Evolutionary conservation across 2,888 invertebrate species (phyloP), one percentile per base, ranked within the genome.

Genomic region (Amphipyra berbera): DNA sequence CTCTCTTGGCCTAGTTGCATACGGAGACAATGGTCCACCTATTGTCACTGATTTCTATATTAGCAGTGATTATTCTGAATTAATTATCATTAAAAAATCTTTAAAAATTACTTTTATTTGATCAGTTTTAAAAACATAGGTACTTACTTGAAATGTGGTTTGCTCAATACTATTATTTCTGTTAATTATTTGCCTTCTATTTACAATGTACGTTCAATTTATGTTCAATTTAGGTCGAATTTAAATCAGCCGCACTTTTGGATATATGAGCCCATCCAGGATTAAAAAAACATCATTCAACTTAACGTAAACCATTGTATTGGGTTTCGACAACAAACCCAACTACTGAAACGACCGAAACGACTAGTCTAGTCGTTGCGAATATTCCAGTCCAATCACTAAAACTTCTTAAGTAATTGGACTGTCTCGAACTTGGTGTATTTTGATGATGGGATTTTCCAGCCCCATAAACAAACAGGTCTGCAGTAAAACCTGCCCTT

Each of bases 1-100:
- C 49, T 63, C 40, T 55, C 53, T 57, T 73, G 78, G 38, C 73
- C 78, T 64, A 76, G 68, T 48, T 63, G 71, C 49, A 70, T 47
- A 50, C 61, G 30, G 7, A 58, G 40, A 70, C 49, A 70, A 58
- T 70, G 37, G 27, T 27, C 9, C 33, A 47, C 37, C 48, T 45
- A 45, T 42, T 53, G 27, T 53, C 48, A 53, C 37, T 45, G 54
- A 62, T 70, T 75, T 71, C 49, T 42, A 41, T 58, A 63, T 47
- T 57, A 50, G 10, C 33, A 37, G 6, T 37, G n/a, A 54, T 47
- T 37, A 10, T 2, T n/a, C 21, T 0, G 5, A 15, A 68, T 53
- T 8, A 12, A 35, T 50, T 54, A 30, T 12, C 6, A 41, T 33
- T 52, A 0, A 44, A 21, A 21, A 40, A 35, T 14, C 1, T 40